Conservation (phyloP, 2,113 vertebrate genomes). For the Axis porcinus region DNA sequence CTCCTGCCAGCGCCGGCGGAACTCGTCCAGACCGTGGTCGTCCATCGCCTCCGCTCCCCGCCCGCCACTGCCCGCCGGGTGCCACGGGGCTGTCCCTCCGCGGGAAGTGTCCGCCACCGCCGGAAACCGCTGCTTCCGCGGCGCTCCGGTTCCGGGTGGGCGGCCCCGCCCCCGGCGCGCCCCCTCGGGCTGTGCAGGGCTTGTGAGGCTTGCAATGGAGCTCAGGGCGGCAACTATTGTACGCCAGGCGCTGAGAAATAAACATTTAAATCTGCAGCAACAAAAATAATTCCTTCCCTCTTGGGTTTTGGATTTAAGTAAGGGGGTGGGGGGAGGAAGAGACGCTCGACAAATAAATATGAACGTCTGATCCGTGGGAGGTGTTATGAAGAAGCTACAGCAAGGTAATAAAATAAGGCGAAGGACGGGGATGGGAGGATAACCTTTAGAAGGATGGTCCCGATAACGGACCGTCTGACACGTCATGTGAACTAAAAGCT, state of each 20-base stretch:
- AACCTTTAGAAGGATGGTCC: neutral
- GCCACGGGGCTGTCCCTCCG: slow-evolving; percentile 14
- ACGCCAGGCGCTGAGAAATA: neutral
- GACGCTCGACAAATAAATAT: neutral
- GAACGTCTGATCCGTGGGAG: neutral
- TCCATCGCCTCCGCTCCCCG: neutral
- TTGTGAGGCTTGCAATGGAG: fast-evolving
- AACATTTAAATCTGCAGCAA: neutral
- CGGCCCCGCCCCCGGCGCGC: neutral
- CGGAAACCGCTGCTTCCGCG: neutral
- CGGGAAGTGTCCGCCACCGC: slow-evolving; percentile 48
- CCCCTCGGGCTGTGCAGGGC: fast-evolving
- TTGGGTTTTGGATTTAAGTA: neutral
- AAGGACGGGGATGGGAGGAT: neutral
- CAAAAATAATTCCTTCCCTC: neutral
- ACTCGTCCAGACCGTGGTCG: slow-evolving; percentile 63
- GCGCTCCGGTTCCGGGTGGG: slow-evolving; percentile 40
- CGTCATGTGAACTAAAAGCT: neutral
- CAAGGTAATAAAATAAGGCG: neutral
- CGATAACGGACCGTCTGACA: neutral
- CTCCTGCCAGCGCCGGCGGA: slow-evolving; percentile 77
- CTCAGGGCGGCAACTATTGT: neutral
- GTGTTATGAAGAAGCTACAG: neutral
- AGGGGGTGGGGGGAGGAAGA: neutral
- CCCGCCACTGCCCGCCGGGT: neutral